Evolutionary conservation across 2,113 vertebrate species (phyloP).

Genomic region (Tursiops truncatus): DNA sequence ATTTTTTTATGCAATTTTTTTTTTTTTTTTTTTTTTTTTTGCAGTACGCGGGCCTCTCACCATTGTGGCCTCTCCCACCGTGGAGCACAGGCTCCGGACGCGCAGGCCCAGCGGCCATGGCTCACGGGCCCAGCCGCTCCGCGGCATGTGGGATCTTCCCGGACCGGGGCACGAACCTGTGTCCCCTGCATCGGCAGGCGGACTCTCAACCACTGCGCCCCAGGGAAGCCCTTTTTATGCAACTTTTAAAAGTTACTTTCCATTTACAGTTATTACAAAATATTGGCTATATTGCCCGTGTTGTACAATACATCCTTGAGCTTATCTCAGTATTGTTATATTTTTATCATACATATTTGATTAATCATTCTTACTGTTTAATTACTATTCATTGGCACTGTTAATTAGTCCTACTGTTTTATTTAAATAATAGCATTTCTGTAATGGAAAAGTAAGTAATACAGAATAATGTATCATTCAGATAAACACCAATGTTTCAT

Average conservation of each 20-base stretch:
- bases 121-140: no score
- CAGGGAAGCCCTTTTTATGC: background rate
- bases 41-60: no score
- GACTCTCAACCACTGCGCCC: no score
- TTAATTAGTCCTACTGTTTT: background rate
- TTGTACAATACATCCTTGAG: background rate
- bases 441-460: background rate
- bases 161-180: no score
- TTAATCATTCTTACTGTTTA: background rate
- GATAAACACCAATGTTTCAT: background rate
- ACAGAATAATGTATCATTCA: background rate
- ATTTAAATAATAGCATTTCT: background rate
- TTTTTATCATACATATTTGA: background rate
- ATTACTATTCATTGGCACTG: background rate
- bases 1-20: background rate
- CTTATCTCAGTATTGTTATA: background rate
- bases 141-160: no score
- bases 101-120: no score
- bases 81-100: no score
- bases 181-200: no score
- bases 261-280: background rate
- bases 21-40: no score
- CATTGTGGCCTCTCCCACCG: accelerated
- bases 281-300: background rate
- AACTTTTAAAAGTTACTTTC: background rate